Evolutionary conservation across 2,888 invertebrate species (phyloP).

Genomic region (Xestia rhomboidea): DNA sequence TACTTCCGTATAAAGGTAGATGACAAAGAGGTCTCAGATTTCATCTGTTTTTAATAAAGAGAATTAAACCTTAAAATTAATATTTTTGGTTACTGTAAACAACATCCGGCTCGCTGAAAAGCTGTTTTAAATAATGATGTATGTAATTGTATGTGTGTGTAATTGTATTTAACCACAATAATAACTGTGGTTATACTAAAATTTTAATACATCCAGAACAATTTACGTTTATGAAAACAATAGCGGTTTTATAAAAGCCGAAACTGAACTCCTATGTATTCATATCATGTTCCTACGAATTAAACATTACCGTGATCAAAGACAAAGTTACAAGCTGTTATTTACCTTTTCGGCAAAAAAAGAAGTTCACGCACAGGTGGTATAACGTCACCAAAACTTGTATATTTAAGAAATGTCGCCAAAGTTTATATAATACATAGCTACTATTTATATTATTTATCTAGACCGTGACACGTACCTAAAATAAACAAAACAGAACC

Average conservation of each 20-base stretch:
- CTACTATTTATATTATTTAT: neutral
- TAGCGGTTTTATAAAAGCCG: neutral
- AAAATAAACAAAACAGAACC: conserved; percentile 1
- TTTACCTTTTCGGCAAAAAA: neutral
- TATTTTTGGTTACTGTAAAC: neutral
- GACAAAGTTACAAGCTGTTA: neutral
- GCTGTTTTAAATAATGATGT: conserved; percentile 3
- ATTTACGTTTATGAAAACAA: neutral
- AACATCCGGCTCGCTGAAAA: neutral
- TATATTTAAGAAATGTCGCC: neutral
- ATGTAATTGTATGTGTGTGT: conserved; percentile 4
- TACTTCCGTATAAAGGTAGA: neutral
- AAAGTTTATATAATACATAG: neutral
- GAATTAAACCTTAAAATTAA: neutral
- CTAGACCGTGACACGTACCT: neutral
- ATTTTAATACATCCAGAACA: neutral
- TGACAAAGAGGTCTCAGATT: neutral
- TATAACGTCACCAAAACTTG: neutral
- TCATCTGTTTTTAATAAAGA: neutral
- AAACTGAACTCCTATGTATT: neutral
- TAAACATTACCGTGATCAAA: neutral
- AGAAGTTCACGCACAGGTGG: no score
- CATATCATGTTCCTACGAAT: neutral
- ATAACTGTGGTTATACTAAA: neutral
- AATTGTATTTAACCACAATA: conserved; percentile 6